Base-by-base conservation (phyloP, 2,888 invertebrate species). In the Kryphioiulus occultus region DNA sequence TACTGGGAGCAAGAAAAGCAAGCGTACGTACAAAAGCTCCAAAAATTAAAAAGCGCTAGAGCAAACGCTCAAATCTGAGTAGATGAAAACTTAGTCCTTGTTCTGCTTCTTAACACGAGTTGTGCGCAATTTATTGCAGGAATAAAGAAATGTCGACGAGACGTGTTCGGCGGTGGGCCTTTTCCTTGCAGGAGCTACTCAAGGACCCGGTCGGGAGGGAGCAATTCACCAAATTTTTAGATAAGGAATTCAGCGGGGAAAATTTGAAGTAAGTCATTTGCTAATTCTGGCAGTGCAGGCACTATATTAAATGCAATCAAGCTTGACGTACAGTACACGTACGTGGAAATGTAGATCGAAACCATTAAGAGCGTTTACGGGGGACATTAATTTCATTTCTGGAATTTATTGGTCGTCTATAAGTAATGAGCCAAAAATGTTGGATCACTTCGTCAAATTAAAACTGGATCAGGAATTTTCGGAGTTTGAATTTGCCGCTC, bases 181-280 rank as follows among this genome's bases (percentile, higher is more conserved):
- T 99, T 93, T 96, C 97, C 90, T 95, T 99, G 88, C 96, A 98
- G 89, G 99, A 99, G 92, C 93, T 99, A 88, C 93, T 99, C 10
- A 95, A 96, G 90, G 99, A 99, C 94, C 95, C 97, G n/a, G 95
- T 98, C 19, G 99, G 99, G 2, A 94, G 96, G 90, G 99, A 99
- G 87, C 99, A 99, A 92, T 99, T 99, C 92, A 95, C 96, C 89
- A 95, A 95, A 91, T 99, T 99, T 93, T 94, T 99, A 85, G 97
- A 97, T 91, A 99, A 99, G 92, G 99, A 99, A 93, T 99, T 99
- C 92, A 98, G 98, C 91, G 98, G 97, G 85, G 99, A 99, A 94
- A 99, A 99, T 93, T 94, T 99, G 90, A 97, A 97, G 97, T 98
- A 92, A 94, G 92, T n/a, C 85, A 44, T 88, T 85, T 86, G 85